These are phyloP conservation scores for Enteromius trimaculatus DNA, from an alignment of 2,797 vertebrate genomes.

Conservation along the genomic window DNA sequence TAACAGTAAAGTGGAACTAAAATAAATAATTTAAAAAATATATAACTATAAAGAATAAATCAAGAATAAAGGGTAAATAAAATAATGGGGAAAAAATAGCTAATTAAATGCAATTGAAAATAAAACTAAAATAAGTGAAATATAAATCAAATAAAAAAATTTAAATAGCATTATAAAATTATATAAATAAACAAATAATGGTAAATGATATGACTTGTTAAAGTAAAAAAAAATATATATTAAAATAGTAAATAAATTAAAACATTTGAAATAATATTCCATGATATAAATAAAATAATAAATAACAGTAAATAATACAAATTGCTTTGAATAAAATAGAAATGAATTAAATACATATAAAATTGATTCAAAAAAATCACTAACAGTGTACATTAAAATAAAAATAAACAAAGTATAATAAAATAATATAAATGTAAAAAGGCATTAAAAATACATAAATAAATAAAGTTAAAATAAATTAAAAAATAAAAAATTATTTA, in stretches of 20 bases:
- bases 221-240: not conserved
- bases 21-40: not conserved
- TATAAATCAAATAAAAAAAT: not conserved
- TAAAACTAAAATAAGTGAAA: not conserved
- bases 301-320: not conserved
- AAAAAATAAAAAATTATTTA: not conserved
- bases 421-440: not conserved
- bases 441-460: not conserved
- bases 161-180: not conserved
- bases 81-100: not conserved
- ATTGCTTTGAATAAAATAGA: not conserved
- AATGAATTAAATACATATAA: not conserved
- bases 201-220: not conserved
- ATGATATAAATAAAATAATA: not conserved
- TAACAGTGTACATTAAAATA: not conserved
- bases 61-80: not conserved
- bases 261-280: not conserved
- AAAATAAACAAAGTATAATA: not conserved
- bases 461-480: too few relatives aligned
- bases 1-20: not conserved
- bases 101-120: not conserved
- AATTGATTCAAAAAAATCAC: not conserved
- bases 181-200: not conserved
- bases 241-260: not conserved
- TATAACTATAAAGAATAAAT: not conserved